Percentiles rank a stretch among this genome's conserved stretches.
These are phyloP conservation scores for Silurus meridionalis DNA, from an alignment of 2,113 vertebrate species.

Conservation along the genomic window DNA sequence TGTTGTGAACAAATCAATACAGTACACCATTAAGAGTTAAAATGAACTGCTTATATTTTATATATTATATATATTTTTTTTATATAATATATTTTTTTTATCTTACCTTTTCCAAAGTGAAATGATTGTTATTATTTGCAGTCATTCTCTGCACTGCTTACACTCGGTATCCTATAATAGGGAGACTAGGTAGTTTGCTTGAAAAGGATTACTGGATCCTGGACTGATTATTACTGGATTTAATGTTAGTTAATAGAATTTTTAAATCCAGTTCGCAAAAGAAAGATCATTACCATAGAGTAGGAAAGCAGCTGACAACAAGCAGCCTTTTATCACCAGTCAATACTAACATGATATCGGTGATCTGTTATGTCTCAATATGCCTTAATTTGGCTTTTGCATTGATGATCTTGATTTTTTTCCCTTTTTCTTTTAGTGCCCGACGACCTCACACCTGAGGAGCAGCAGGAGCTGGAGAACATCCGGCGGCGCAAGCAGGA, in stretches of 20 bases:
- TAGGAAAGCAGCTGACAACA: not conserved
- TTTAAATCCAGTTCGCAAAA: not conserved
- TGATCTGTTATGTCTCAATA: not conserved
- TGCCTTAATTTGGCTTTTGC: not conserved
- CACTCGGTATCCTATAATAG: not conserved
- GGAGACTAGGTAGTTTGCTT: not conserved
- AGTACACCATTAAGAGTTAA: not conserved
- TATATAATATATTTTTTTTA: no score
- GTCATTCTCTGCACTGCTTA: not conserved
- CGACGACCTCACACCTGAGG: slow-evolving; percentile 91
- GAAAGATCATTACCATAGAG: not conserved
- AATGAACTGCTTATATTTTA: not conserved
- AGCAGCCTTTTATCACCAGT: not conserved
- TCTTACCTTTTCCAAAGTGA: not conserved
- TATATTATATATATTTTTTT: no score
- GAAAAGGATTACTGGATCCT: not conserved
- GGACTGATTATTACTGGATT: not conserved
- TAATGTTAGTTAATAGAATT: not conserved
- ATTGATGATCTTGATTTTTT: not conserved
- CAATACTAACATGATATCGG: not conserved
- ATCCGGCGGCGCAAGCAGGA: slow-evolving; percentile 95
- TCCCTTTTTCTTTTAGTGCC: slow-evolving; percentile 75
- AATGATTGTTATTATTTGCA: not conserved
- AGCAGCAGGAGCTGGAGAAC: slow-evolving; percentile 93
- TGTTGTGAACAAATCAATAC: not conserved